Evolutionary conservation across 2,888 invertebrate species (phyloP), one percentile per base, ranked within the genome.

Genomic region (Drepana falcataria): DNA sequence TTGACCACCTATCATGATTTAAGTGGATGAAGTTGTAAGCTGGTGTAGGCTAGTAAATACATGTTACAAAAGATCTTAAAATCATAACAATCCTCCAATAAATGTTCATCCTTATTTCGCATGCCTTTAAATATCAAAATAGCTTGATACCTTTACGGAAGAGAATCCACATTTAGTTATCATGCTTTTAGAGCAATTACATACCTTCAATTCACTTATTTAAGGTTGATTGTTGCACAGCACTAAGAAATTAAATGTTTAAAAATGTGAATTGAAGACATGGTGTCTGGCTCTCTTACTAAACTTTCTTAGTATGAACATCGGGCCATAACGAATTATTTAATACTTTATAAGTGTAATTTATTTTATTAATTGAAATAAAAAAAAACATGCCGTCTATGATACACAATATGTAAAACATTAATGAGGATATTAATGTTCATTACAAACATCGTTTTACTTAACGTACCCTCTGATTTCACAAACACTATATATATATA

Each of bases 211-310:
- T 91, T 90, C 91, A 89, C 88, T 69, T 58, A 61, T 68, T 65
- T 66, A 68, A 65, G 62, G 59, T 79, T 58, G 65, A 73, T 71
- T 68, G 66, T 72, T 64, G 77, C 81, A 83, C 80, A 61, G 77
- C 79, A 77, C 79, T 66, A 41, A 60, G 64, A 63, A 57, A 61
- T 64, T 58, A 60, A 63, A 55, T 63, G 55, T 53, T 59, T 60
- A 56, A 57, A 56, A 48, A 66, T 63, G 87, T 89, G 89, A 90
- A 89, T 90, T 90, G 91, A 85, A 87, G 89, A 87, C 83, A 85
- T 88, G 84, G 79, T 81, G 90, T 92, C 91, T 91, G 91, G 90
- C 90, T 91, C 88, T 89, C 88, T 77, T 3, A 75, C 76, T 77
- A 71, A 70, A 68, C 64, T 65, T 51, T 55, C 53, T 58, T 53